Conservation (phyloP, 2,113 vertebrate species). For the Rhinopithecus roxellana region DNA sequence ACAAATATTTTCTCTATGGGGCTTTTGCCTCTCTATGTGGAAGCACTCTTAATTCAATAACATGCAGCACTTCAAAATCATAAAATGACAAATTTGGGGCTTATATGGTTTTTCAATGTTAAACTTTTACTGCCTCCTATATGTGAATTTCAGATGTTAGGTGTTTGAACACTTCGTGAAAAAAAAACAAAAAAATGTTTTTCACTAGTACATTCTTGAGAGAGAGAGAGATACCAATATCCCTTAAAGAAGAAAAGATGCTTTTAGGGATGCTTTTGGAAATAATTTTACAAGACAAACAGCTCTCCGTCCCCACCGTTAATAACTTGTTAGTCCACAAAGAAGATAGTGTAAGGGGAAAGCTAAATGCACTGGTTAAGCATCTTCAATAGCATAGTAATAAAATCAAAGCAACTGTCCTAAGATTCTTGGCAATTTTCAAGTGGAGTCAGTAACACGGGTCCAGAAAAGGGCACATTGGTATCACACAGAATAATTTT, state of each 20-base stretch:
- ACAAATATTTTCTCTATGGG: background rate
- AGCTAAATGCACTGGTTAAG: background rate
- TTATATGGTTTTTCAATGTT: background rate
- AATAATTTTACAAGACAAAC: background rate
- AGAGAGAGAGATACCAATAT: background rate
- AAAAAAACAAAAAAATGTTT: background rate
- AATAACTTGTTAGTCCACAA: background rate
- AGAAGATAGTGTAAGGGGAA: background rate
- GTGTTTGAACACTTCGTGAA: background rate
- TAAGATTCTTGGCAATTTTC: constrained; percentile 30
- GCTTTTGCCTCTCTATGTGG: background rate
- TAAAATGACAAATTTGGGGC: background rate
- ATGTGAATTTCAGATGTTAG: background rate
- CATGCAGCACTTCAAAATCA: background rate
- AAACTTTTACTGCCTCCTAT: background rate
- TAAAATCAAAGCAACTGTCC: constrained; percentile 8
- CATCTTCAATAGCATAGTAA: background rate
- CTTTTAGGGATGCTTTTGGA: background rate
- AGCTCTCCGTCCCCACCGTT: background rate
- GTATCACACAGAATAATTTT: background rate
- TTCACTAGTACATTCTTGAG: background rate
- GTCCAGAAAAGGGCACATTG: constrained; percentile 5
- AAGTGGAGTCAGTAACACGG: constrained; percentile 26
- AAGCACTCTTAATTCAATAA: background rate
- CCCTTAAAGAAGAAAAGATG: background rate